A percentile compares a stretch with the other conserved stretches of the same genome.
These are phyloP conservation scores for Leptestheria dahalacensis DNA, from an alignment of 1,140 invertebrate species.

Conservation along the genomic window DNA sequence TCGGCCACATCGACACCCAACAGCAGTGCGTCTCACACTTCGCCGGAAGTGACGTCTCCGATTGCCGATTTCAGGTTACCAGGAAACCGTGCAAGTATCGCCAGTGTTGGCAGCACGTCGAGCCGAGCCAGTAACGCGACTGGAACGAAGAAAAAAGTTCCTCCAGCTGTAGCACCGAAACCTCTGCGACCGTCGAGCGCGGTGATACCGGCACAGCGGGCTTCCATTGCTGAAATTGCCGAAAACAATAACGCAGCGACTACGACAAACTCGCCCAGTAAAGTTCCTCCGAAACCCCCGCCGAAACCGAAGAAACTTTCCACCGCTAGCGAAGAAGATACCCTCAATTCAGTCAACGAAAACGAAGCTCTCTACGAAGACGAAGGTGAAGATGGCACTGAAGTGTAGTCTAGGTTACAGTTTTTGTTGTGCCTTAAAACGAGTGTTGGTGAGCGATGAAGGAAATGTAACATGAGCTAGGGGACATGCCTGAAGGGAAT, in stretches of 20 bases:
- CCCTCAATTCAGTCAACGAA: background rate
- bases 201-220: background rate
- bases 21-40: background rate
- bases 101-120: conserved; percentile 9
- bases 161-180: background rate
- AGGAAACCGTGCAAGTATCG: conserved; percentile 8
- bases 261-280: conserved; percentile 7
- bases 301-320: conserved; percentile 23
- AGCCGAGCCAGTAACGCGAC: background rate
- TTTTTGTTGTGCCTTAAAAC: background rate
- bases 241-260: background rate
- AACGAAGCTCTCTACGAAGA: conserved; percentile 9
- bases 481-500: background rate
- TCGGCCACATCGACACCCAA: background rate
- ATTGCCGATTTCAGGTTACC: background rate
- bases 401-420: background rate
- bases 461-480: background rate
- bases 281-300: conserved; percentile 26
- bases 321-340: background rate
- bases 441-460: background rate
- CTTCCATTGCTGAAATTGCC: background rate
- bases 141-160: background rate
- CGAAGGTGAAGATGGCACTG: conserved; percentile 15
- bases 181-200: background rate
- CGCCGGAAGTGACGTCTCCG: background rate